A percentile compares a stretch with the other conserved stretches of the same genome.
Evolutionary conservation across 2,113 vertebrate genomes (phyloP).

Genomic region (Alaudala cheleensis): DNA sequence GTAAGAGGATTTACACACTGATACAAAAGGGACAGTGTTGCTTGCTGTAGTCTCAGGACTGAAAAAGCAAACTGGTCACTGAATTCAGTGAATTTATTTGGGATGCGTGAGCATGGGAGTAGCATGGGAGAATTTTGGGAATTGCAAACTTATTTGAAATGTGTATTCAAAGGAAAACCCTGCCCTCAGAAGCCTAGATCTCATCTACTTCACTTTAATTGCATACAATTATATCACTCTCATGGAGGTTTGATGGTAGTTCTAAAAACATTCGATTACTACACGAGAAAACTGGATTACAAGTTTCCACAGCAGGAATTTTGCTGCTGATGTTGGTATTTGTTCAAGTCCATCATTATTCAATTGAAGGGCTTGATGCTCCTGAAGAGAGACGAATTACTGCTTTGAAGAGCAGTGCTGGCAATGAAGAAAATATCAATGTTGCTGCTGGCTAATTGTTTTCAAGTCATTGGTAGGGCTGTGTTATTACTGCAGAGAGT

Average conservation of each 20-base stretch:
- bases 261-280: background rate
- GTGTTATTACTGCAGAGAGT: constrained; percentile 4
- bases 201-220: constrained; percentile 15
- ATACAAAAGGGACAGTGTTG: background rate
- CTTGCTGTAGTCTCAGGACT: background rate
- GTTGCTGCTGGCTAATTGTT: constrained; percentile 53
- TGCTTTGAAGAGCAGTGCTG: constrained; percentile 17
- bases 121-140: background rate
- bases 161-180: background rate
- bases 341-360: constrained; percentile 60
- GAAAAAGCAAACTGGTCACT: background rate
- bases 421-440: constrained; percentile 29
- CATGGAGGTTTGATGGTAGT: background rate
- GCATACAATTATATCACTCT: background rate
- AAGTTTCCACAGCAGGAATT: background rate
- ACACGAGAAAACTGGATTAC: background rate
- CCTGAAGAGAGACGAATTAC: constrained; percentile 44
- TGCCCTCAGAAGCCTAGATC: background rate
- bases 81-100: background rate
- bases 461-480: constrained; percentile 26
- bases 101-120: background rate
- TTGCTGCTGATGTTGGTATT: constrained; percentile 4
- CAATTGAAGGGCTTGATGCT: constrained; percentile 42
- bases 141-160: background rate
- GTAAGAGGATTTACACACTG: background rate